phyloP scores from a whole-genome alignment of 2,797 vertebrate species.

The Enteromius afrohamiltoni region DNA sequence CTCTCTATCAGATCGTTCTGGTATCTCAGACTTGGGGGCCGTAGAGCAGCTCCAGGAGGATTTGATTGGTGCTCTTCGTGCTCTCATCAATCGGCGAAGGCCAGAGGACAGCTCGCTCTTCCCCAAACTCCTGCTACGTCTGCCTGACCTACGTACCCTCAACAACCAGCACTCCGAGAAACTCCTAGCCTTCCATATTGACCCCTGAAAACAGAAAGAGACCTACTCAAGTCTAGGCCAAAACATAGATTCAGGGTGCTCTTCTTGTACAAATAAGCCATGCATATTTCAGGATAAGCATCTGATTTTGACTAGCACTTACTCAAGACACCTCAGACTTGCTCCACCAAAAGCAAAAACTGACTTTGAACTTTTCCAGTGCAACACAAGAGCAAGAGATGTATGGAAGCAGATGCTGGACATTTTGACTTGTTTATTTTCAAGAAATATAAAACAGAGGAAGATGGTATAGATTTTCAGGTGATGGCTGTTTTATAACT shows the following conservation, averaged over 20 bases:
- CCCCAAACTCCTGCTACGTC: constrained; percentile 79
- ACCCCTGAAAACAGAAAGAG: constrained; percentile 69
- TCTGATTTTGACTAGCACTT: constrained; percentile 16
- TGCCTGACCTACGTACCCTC: constrained; percentile 81
- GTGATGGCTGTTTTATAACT: neutral
- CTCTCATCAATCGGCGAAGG: constrained; percentile 72
- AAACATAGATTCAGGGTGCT: neutral
- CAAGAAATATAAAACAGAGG: neutral
- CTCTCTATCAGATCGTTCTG: constrained; percentile 74
- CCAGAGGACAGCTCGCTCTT: constrained; percentile 77
- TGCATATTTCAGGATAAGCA: constrained; percentile 7
- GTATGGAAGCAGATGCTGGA: neutral
- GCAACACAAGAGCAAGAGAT: neutral
- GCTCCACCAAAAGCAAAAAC: constrained; percentile 6
- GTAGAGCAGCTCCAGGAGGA: constrained; percentile 84
- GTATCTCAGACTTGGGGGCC: constrained; percentile 75
- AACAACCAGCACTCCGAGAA: constrained; percentile 84
- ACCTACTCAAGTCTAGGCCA: neutral
- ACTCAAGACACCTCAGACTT: neutral
- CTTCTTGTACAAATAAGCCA: constrained; percentile 32
- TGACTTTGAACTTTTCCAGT: neutral
- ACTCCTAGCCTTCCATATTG: constrained; percentile 81
- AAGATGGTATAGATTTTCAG: neutral
- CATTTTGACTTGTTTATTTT: constrained; percentile 4
- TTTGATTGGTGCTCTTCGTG: constrained; percentile 78